A percentile compares a stretch with the other conserved stretches of the same genome.
phyloP scores from a whole-genome alignment of 2,113 vertebrate species.

The Chaetops frenatus region DNA sequence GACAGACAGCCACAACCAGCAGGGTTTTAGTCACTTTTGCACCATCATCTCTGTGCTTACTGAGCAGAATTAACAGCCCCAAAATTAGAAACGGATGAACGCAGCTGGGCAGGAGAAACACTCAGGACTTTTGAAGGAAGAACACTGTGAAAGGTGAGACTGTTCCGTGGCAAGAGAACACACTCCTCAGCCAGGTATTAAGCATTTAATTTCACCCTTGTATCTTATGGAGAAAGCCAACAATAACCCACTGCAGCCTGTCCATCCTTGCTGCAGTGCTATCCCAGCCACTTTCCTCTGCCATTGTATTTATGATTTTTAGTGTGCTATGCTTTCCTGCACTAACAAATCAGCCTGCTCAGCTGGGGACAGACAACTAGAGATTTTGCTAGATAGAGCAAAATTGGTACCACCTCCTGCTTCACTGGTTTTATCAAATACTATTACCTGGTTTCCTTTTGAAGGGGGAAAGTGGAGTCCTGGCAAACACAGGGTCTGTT shows the following conservation, averaged over 20 bases:
- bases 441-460: conserved; percentile 68
- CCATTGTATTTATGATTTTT: not conserved
- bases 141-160: not conserved
- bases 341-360: not conserved
- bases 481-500: not conserved
- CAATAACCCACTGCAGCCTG: not conserved
- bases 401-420: not conserved
- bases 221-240: not conserved
- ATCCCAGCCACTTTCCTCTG: not conserved
- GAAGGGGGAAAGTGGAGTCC: conserved; percentile 64
- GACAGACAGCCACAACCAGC: not conserved
- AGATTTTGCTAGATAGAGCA: not conserved
- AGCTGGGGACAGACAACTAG: not conserved
- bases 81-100: not conserved
- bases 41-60: not conserved
- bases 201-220: not conserved
- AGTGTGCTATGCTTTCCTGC: not conserved
- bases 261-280: not conserved
- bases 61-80: not conserved
- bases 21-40: not conserved
- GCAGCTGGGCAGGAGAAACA: not conserved
- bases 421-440: not conserved
- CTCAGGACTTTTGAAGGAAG: not conserved
- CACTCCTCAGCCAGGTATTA: not conserved
- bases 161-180: not conserved